Evolutionary conservation across 2,113 vertebrate species (phyloP), one percentile per base, ranked within the genome.

Genomic region (Psittacara wagleri): DNA sequence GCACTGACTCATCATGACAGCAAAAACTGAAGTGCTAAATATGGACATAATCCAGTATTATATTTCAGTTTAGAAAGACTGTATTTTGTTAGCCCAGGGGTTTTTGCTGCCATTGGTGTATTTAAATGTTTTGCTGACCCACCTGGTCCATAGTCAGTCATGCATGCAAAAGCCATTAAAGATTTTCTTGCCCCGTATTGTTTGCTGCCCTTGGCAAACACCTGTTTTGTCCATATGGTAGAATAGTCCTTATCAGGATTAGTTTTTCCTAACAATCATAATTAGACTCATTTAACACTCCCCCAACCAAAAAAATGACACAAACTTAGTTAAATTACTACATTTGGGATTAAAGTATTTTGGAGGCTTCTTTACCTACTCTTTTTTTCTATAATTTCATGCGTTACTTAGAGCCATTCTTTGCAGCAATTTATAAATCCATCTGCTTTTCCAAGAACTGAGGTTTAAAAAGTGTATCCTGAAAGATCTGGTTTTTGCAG

Each of bases 201-300:
- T 88, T 94, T 92, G 64, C 64, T 86, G 91, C 83, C 80, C 73
- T 67, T 88, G 77, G 88, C 88, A 86, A 96, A 94, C 86, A 96
- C 88, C 92, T 95, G 96, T 59, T 95, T 78, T 83, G 29, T 54
- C 61, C 91, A 64, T 86, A 88, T 91, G 92, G 63, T 59, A 81
- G 37, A 70, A 69, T 7, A 83, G 46, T 6, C 23, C 11, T 16
- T 69, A 22, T 67, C 13, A 83, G 31, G 13, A 54, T 68, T 41
- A 93, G 22, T 18, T 3, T 31, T 88, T 83, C 27, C 48, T 16
- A 77, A 14, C 7, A 66, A 66, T 52, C 52, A 37, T 39, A 90
- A 41, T 39, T 72, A 24, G 17, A 64, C 4, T 83, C 11, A 69
- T 69, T 83, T 83, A 76, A 88, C 5, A 1, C 3, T 2, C 4